Conservation (phyloP, 2,888 invertebrate genomes). For the Eristalinus sepulchralis region DNA sequence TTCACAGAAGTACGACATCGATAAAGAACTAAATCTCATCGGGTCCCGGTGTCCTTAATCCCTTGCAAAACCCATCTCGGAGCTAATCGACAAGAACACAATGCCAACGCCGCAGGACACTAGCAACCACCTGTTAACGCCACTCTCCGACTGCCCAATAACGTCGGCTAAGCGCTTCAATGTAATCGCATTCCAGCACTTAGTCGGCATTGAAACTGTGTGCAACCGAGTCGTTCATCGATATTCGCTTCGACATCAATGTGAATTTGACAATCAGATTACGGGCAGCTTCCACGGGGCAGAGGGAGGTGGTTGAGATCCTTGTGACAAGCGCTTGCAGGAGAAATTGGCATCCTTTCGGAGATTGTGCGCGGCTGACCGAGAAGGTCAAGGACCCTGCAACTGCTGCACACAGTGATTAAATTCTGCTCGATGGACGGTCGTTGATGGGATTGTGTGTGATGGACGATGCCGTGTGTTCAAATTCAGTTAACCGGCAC, state of each 20-base stretch:
- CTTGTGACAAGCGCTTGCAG: neutral
- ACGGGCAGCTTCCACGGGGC: neutral
- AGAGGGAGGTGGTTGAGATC: neutral
- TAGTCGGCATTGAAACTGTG: neutral
- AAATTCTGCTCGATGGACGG: neutral
- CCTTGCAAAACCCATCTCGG: neutral
- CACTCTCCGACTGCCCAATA: neutral
- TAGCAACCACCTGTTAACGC: neutral
- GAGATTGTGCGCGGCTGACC: neutral
- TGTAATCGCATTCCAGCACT: constrained; percentile 17
- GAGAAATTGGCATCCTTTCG: neutral
- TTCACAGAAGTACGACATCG: neutral
- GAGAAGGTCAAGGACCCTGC: neutral
- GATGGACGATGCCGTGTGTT: neutral
- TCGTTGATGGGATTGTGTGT: neutral
- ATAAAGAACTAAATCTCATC: neutral
- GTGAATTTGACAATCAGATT: neutral
- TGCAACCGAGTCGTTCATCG: constrained; percentile 1
- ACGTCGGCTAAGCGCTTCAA: neutral
- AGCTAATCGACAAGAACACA: neutral
- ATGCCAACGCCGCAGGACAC: neutral
- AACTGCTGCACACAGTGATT: neutral
- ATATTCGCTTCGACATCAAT: neutral
- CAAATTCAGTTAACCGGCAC: neutral
- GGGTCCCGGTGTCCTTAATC: neutral